Base-by-base conservation (phyloP, 2,113 vertebrate species). In the Paralichthys olivaceus region DNA sequence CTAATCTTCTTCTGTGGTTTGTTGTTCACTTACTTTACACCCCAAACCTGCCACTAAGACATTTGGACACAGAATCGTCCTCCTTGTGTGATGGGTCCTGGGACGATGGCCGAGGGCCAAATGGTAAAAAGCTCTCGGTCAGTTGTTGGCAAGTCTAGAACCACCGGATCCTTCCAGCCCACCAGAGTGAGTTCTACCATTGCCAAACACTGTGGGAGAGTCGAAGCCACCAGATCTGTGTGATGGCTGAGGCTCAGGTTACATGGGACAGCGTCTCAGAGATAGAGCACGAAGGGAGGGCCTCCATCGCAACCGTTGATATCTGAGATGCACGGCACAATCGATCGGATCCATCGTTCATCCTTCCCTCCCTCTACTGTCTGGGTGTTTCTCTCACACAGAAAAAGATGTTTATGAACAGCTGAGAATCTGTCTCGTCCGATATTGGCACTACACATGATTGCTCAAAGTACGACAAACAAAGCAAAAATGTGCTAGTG, bases 401-500 rank as follows among this genome's bases (percentile, higher is more conserved):
- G n/a, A 72, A 40, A 59, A 54, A n/a, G n/a, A 53, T 23, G 11
- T 55, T 47, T 26, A 11, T 12, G 15, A 55, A 26, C 77, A 69
- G 86, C 62, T 29, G 84, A 56, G 28, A 2, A 80, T 89, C 93
- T 92, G 2, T 94, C 96, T 94, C 81, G 69, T 99, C 98, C 97
- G 92, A 98, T 96, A 96, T 97, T 99, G 97, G 97, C 97, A 98
- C 98, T 95, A 96, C 96, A 99, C 98, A 99, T 98, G 96, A 98
- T 99, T 99, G 97, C 97, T 97, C 96, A 92, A 94, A 91, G 17
- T 80, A 70, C 76, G 87, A 95, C 92, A 91, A 90, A 97, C 90
- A 94, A 96, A 99, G 96, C 98, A 99, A 99, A 99, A 99, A 99
- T 99, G 98, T 99, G 98, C 98, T 98, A 98, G 98, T 99, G 98